Base-by-base conservation (phyloP, 2,113 vertebrate genomes). In the Lophotis ruficrista region DNA sequence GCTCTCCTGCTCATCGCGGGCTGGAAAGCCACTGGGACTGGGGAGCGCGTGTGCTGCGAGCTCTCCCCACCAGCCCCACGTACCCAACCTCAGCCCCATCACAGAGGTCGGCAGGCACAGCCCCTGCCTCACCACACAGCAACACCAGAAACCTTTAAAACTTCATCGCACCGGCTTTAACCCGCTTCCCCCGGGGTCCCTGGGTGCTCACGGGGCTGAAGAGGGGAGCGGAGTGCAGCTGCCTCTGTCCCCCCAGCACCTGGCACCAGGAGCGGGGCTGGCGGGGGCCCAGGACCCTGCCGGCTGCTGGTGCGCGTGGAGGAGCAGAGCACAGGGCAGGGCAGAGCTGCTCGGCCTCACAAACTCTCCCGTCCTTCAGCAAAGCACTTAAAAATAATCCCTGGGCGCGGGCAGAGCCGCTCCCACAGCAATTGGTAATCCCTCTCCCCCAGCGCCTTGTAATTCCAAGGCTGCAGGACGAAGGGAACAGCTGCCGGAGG, bases 301-400 rank as follows among this genome's bases (percentile, higher is more conserved):
- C 4, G 19, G 9, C 21, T 28, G 31, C 61, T 51, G 25, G 22
- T 60, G 2, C 1, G 4, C 38, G 22, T 0, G 0, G 60, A 64
- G 60, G 58, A 53, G 33, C 37, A 12, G 30, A 50, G 54, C 25
- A 2, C 17, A 9, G 57, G 15, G 57, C 27, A 57, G 13, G 23
- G 27, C 18, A 27, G 54, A 91, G 73, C 33, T 18, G 28, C 47
- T 47, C 41, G 21, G 47, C 10, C 1, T 33, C 19, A 5, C 31
- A 48, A 70, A 33, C 43, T 24, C 62, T 31, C 41, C 37, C 2
- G 12, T 31, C 38, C 62, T 89, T 70, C 87, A 83, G 71, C 71
- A 58, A 57, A 54, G 17, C 22, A 2, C 53, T 80, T 58, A 17
- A 57, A 85, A 68, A 66, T 9, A 62, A 57, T 8, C 56, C n/a